Evolutionary conservation across 2,797 vertebrate genomes (phyloP), one percentile per base, ranked within the genome.

Genomic region (Acanthiza pusilla): DNA sequence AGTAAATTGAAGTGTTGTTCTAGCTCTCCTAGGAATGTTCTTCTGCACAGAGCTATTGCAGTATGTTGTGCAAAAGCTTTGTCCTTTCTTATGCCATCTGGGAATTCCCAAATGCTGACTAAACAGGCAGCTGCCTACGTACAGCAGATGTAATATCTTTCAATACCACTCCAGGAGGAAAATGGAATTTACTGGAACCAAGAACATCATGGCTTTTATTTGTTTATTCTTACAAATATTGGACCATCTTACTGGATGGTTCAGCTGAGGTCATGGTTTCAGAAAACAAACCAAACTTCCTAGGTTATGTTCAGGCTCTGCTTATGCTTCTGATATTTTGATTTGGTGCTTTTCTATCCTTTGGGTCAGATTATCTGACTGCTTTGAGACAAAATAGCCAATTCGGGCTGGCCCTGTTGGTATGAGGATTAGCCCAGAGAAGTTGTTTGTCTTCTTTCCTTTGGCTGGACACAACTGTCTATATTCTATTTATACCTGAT

Each of bases 61-160:
- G 47, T 13, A 34, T 47, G 15, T 66, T 87, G 47, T 88, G 47
- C 47, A 88, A 65, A 88, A 88, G 34, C 58, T 88, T 87, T 91
- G 70, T 92, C 61, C 40, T 91, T 80, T 54, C 86, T 82, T 85
- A 38, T 45, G 50, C 40, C 89, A 72, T 88, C 82, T 88, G 92
- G 66, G 85, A 40, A 84, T 89, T 91, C 72, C 82, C 85, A 88
- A 92, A 86, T 32, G 36, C 65, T 91, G 70, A 68, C 75, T 93
- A 66, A 85, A 68, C 48, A 66, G 54, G 55, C 51, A 88, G 58
- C 76, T 95, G 58, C 73, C 76, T 83, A 27, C 4, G 2, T 78
- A 66, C 4, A 68, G 68, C 36, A 88, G 47, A 85, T 70, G 43
- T 86, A 88, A 81, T 85, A 72, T 42, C 47, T 65, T 87, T 83